Percentiles rank a stretch among this genome's conserved stretches.
These are phyloP conservation scores for Otocyon megalotis DNA, from an alignment of 2,113 vertebrate species.

Conservation along the genomic window DNA sequence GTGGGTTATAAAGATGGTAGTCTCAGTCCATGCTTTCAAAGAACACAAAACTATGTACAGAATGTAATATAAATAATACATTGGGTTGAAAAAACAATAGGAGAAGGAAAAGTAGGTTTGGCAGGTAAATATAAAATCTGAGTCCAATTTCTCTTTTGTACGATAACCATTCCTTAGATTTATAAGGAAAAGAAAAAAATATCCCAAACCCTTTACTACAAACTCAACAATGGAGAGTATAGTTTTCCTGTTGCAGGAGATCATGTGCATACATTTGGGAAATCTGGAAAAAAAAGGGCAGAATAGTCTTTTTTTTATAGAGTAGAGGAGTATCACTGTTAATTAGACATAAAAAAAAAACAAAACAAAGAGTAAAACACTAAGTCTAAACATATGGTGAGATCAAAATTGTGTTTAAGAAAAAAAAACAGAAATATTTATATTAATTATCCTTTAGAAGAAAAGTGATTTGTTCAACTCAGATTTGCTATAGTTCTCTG, in stretches of 20 bases:
- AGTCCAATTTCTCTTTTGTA: not conserved
- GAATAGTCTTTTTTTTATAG: not conserved
- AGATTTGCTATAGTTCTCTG: not conserved
- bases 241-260: not conserved
- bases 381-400: not conserved
- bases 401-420: not conserved
- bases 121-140: conserved; percentile 34
- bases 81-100: not conserved
- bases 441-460: conserved; percentile 16
- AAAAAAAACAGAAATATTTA: not conserved
- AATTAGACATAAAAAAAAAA: not conserved
- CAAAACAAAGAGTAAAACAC: not conserved
- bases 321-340: not conserved
- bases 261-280: not conserved
- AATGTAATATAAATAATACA: not conserved
- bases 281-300: not conserved
- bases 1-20: not conserved
- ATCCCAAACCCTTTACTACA: not conserved
- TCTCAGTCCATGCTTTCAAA: not conserved
- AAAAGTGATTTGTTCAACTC: conserved; percentile 19
- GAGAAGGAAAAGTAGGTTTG: not conserved
- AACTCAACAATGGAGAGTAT: not conserved
- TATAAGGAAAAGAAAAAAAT: not conserved
- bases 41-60: not conserved
- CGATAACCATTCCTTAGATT: not conserved